A percentile compares a stretch with the other conserved stretches of the same genome.
Evolutionary conservation across 2,797 vertebrate species (phyloP).

Genomic region (Astyanax mexicanus): DNA sequence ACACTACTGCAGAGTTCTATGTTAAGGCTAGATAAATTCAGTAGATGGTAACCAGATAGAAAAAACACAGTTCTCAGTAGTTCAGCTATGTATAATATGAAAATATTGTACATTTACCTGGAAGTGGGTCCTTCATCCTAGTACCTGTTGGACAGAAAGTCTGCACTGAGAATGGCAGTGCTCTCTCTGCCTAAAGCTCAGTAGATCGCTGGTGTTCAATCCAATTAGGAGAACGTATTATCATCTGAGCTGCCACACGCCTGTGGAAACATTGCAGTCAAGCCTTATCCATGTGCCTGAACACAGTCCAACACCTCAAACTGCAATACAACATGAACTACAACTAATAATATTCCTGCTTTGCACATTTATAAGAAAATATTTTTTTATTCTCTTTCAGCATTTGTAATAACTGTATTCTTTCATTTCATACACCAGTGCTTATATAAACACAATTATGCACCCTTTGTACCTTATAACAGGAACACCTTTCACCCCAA

Average conservation of each 20-base stretch:
- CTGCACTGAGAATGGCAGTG: constrained; percentile 59
- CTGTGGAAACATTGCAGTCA: constrained; percentile 33
- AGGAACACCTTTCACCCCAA: too few species aligned
- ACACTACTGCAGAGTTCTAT: not conserved
- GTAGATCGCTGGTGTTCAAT: constrained; percentile 60
- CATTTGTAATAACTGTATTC: not conserved
- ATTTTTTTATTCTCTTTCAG: not conserved
- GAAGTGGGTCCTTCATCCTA: constrained; percentile 75
- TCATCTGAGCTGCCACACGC: constrained; percentile 51
- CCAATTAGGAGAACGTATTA: constrained; percentile 75
- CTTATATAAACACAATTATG: too few species aligned
- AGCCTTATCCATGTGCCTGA: constrained; percentile 39
- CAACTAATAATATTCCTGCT: not conserved
- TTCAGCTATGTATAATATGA: not conserved
- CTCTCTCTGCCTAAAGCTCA: constrained; percentile 55
- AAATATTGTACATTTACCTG: constrained; percentile 68
- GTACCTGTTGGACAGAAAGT: constrained; percentile 48
- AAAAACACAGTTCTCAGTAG: not conserved
- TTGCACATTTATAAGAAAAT: not conserved
- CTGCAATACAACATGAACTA: not conserved
- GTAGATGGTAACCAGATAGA: not conserved
- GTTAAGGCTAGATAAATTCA: not conserved
- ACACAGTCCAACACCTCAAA: not conserved
- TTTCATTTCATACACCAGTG: not conserved
- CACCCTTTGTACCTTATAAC: too few species aligned